Base-by-base conservation (phyloP, 2,113 vertebrate genomes). In the Lycocorax pyrrhopterus region DNA sequence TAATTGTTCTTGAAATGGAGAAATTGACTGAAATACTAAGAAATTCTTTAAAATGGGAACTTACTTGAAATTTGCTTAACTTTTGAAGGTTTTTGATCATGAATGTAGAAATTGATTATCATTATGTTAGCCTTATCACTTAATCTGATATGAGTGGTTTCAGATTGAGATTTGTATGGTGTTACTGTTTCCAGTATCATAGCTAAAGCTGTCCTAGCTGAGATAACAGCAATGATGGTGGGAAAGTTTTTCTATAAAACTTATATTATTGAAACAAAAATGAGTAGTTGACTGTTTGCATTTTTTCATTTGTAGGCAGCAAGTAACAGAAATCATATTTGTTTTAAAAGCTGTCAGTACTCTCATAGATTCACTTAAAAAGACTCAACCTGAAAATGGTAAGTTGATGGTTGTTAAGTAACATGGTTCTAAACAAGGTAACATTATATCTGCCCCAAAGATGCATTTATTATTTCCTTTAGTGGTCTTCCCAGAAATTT, bases 251-350 rank as follows among this genome's bases (percentile, higher is more conserved):
- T 18, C 37, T 26, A 41, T 51, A 56, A 85, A 82, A 63, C 32
- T 33, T 64, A 4, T 0, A 5, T 76, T 95, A 68, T 74, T 81
- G 30, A 72, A 47, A 84, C 44, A 77, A 95, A 92, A 91, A 96
- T 30, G 26, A 92, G 5, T 53, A 63, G 68, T 44, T 94, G 84
- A 93, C 77, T 47, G 41, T 96, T 90, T 93, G 29, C 72, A 67
- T 95, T 75, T 92, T 94, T 94, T 35, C 60, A 10, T 92, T 97
- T 98, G 52, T 81, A 99, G 99, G 98, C 99, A 99, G 97, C 99
- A 99, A 98, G 99, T 99, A 97, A 99, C 99, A 51, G 99, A 99
- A 98, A 99, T 99, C 83, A 99, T 99, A 97, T 99, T 99, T 97
- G 99, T 99, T 96, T 98, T 99, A 98, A 99, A 99, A 98, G 99